Evolutionary conservation across 2,113 vertebrate species (phyloP).

Genomic region (Brachirus orientalis): DNA sequence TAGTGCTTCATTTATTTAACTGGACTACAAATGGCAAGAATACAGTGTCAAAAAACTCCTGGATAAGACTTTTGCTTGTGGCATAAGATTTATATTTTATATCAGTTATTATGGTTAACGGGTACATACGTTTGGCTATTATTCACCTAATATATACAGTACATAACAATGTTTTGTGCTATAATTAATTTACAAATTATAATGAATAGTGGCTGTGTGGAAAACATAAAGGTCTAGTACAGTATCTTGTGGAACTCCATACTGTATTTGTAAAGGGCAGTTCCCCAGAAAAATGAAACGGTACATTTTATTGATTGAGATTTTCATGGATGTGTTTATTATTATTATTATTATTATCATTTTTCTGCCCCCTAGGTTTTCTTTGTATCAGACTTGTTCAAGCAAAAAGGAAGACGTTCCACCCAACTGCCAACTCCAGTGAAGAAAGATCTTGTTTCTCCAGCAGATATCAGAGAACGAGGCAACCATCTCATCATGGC

Average conservation of each 20-base stretch:
- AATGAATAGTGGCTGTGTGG: not conserved
- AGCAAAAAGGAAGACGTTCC: slow-evolving; percentile 66
- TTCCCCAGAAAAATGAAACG: not conserved
- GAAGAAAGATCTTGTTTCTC: slow-evolving; percentile 74
- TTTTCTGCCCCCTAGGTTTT: slow-evolving; percentile 63
- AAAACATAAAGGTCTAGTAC: slow-evolving; percentile 1
- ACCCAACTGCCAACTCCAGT: slow-evolving; percentile 47
- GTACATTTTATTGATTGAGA: not conserved
- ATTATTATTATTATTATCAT: not conserved
- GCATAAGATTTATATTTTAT: not conserved
- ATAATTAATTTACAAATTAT: not conserved
- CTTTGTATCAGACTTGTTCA: slow-evolving; percentile 79
- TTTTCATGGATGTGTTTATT: not conserved
- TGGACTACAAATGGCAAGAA: too few relatives aligned
- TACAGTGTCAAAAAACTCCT: too few relatives aligned
- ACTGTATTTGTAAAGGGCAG: not conserved
- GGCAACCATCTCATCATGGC: slow-evolving; percentile 78
- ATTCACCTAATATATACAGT: too few relatives aligned
- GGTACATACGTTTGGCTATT: too few relatives aligned
- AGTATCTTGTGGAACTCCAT: slow-evolving; percentile 1
- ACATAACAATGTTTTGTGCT: too few relatives aligned
- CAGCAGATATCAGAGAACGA: slow-evolving; percentile 71
- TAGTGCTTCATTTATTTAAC: too few relatives aligned
- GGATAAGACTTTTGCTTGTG: too few relatives aligned
- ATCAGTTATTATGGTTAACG: too few relatives aligned